phyloP scores from a whole-genome alignment of 2,797 vertebrate species.

The Sternarchorhynchus goeldii region DNA sequence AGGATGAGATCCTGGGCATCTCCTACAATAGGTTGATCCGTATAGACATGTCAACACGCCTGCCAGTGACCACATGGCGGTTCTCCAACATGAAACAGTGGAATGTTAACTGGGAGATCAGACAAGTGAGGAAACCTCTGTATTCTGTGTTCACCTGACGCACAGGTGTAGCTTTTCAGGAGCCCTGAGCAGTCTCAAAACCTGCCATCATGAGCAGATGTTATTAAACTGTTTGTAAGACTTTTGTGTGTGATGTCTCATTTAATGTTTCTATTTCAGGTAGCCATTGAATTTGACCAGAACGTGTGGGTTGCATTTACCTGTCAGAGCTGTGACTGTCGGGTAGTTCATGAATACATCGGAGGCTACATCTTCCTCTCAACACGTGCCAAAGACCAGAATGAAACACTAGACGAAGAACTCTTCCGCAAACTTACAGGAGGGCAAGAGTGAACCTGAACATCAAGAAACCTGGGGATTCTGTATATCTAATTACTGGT shows the following conservation, averaged over 20 bases:
- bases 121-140: slow-evolving; percentile 79
- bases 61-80: slow-evolving; percentile 94
- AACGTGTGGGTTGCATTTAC: slow-evolving; percentile 88
- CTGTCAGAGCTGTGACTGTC: slow-evolving; percentile 91
- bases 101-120: slow-evolving; percentile 99
- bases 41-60: slow-evolving; percentile 85
- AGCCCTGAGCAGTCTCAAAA: background rate
- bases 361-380: slow-evolving; percentile 99
- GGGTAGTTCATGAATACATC: slow-evolving; percentile 94
- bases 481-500: background rate
- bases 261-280: slow-evolving; percentile 73
- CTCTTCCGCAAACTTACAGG: slow-evolving; percentile 96
- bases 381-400: slow-evolving; percentile 96
- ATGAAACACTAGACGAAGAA: slow-evolving; percentile 94
- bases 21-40: slow-evolving; percentile 95
- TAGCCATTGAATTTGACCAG: slow-evolving; percentile 95
- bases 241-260: background rate
- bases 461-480: background rate
- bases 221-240: background rate
- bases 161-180: background rate
- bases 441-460: slow-evolving; percentile 85
- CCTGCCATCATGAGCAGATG: background rate
- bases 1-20: slow-evolving; percentile 95
- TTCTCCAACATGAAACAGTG: slow-evolving; percentile 98
- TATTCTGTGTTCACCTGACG: background rate